Evolutionary conservation across 2,797 vertebrate species (phyloP).

Genomic region (Falco concolor): DNA sequence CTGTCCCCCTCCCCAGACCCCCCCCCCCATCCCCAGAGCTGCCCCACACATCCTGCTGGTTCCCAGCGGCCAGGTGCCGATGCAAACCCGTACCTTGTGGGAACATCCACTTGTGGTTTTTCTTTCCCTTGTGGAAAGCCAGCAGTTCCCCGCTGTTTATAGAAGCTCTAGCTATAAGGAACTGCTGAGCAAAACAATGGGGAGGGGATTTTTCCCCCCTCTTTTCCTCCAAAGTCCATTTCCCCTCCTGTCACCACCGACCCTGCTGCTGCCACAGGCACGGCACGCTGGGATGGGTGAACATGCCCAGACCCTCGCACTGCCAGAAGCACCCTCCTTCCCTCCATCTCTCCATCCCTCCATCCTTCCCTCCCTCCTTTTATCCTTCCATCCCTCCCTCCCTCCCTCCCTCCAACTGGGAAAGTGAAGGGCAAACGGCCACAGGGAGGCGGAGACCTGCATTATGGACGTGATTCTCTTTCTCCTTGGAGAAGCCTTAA

Average conservation of each 20-base stretch:
- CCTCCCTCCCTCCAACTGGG: background rate
- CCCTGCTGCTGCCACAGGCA: background rate
- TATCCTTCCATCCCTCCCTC: background rate
- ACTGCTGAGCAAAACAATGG: background rate
- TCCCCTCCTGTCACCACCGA: background rate
- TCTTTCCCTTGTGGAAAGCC: background rate
- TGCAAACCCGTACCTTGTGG: background rate
- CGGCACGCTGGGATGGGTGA: accelerated
- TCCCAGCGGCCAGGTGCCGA: background rate
- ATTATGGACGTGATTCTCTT: background rate
- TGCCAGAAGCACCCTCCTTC: background rate
- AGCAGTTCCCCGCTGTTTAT: background rate
- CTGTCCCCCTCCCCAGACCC: background rate
- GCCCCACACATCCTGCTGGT: background rate
- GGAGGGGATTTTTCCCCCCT: accelerated
- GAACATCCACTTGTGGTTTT: background rate
- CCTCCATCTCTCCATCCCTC: background rate
- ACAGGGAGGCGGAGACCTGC: background rate
- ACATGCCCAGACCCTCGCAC: background rate
- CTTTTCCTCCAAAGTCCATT: background rate
- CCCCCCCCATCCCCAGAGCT: accelerated
- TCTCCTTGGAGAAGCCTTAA: background rate
- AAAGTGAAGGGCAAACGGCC: background rate
- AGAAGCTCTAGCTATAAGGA: background rate
- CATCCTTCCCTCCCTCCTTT: background rate